Base-by-base conservation (phyloP, 2,113 vertebrate genomes). In the Crocuta crocuta region DNA sequence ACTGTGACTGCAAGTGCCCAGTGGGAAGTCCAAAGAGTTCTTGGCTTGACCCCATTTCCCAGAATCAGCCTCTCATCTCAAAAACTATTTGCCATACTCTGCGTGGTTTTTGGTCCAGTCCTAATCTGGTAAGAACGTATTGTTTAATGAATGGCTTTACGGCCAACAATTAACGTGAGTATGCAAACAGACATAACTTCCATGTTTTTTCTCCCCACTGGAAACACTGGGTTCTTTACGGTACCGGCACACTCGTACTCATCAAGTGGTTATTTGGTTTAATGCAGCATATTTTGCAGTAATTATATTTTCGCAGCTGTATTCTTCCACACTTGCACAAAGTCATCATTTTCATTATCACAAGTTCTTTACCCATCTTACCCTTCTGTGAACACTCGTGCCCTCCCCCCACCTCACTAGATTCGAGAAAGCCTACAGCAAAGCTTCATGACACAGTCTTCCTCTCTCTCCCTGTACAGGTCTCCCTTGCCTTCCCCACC, bases 111-210 rank as follows among this genome's bases (percentile, higher is more conserved):
- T 96, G 66, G 98, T 78, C 76, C 98, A 97, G 97, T 80, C 78
- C 91, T 94, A 93, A 93, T 97, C 96, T 86, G 94, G 45, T 91
- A 97, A 98, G 96, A 97, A 48, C 93, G 95, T 97, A 98, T 91
- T 97, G 94, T 97, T 97, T 98, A 98, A 98, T 98, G 97, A 98
- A 98, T 98, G 96, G 96, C 96, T 99, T 98, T 97, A 92, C 98
- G 98, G 97, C 96, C 94, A 97, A 97, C 98, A 98, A 98, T 98
- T 98, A 98, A 95, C 79, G 97, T 80, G 92, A 98, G 74, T 93
- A 96, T 97, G 94, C 96, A 97, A 97, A 96, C 66, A 96, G 97
- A 96, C 91, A 96, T 93, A 98, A 98, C 96, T 97, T 86, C 85
- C 97, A 89, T 92, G 95, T 98, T 91, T 98, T 90, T 97, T 48